Percentiles rank a stretch among this genome's conserved stretches.
These are phyloP conservation scores for Acropternis orthonyx DNA, from an alignment of 2,797 vertebrate genomes.

Conservation along the genomic window DNA sequence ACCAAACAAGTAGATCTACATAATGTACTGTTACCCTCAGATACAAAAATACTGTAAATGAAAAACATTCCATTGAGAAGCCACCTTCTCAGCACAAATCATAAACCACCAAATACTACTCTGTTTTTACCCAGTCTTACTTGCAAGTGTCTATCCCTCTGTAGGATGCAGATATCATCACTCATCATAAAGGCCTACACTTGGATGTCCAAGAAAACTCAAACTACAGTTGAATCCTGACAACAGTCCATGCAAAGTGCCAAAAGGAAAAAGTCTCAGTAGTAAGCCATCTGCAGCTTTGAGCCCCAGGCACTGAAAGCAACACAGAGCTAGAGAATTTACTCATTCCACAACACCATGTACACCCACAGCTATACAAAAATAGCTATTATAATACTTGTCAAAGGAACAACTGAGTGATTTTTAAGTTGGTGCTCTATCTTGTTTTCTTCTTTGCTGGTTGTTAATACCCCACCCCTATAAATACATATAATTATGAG, in stretches of 20 bases:
- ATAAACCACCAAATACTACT: background rate
- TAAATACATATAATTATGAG: slow-evolving; percentile 39
- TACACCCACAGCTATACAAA: slow-evolving; percentile 45
- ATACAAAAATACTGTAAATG: background rate
- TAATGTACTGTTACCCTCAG: background rate
- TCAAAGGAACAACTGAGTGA: slow-evolving; percentile 48
- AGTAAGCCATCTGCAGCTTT: slow-evolving; percentile 8
- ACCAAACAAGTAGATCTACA: background rate
- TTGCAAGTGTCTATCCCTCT: background rate
- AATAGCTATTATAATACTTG: slow-evolving; percentile 50
- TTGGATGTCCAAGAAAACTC: background rate
- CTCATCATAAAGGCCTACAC: background rate
- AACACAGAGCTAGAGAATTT: background rate
- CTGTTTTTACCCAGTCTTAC: background rate
- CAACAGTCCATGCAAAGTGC: background rate
- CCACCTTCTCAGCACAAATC: background rate
- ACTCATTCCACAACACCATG: slow-evolving; percentile 28
- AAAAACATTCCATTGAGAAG: background rate
- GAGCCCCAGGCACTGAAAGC: slow-evolving; percentile 7
- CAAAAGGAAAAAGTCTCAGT: background rate
- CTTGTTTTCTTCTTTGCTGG: slow-evolving; percentile 34
- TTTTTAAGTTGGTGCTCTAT: slow-evolving; percentile 56
- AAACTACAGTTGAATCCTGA: background rate
- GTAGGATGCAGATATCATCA: background rate
- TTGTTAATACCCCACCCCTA: slow-evolving; percentile 41